Conservation (phyloP, 2,888 invertebrate species). For the Lithosia quadra region DNA sequence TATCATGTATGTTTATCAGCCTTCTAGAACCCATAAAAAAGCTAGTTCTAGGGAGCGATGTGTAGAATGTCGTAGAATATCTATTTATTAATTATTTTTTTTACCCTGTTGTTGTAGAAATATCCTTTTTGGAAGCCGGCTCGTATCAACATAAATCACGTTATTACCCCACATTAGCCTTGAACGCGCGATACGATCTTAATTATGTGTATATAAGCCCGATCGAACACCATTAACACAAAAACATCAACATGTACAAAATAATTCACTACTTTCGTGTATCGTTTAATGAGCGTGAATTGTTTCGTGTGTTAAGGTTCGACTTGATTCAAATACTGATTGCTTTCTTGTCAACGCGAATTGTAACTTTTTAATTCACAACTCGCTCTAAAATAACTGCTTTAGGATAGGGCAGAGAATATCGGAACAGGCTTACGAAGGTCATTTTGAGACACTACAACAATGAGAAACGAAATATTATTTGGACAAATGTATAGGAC, state of each 20-base stretch:
- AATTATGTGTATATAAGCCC: constrained; percentile 1
- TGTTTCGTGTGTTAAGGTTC: background rate
- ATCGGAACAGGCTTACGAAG: background rate
- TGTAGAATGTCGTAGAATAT: no score
- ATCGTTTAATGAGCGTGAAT: constrained; percentile 2
- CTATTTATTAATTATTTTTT: no score
- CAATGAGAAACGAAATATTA: background rate
- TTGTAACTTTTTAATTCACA: background rate
- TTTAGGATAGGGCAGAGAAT: background rate
- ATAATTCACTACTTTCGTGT: background rate
- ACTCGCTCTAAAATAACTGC: background rate
- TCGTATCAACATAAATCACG: background rate
- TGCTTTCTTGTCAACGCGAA: background rate
- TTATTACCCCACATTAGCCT: background rate
- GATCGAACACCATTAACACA: constrained; percentile 5
- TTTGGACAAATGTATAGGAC: no score
- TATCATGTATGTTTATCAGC: no score
- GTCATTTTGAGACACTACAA: background rate
- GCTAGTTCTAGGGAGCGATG: no score
- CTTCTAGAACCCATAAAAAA: no score
- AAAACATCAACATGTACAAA: background rate
- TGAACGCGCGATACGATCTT: background rate
- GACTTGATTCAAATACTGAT: background rate
- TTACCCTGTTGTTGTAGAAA: background rate
- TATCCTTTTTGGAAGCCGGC: background rate